Conservation (phyloP, 2,113 vertebrate species). For the Clarias batrachus region DNA sequence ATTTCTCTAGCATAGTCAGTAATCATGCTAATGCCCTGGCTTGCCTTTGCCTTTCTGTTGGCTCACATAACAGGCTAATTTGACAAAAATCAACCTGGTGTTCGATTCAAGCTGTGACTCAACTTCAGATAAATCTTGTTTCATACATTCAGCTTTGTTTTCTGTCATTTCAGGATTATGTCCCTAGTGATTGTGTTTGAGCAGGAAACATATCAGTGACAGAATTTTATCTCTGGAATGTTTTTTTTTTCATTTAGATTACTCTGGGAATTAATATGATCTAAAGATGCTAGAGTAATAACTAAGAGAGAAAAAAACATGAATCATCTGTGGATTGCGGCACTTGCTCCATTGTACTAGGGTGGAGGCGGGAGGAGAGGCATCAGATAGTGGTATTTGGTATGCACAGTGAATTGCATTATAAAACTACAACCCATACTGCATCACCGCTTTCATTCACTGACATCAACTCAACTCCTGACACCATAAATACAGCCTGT, state of each 20-base stretch:
- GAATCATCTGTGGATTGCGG: conserved; percentile 38
- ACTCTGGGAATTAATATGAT: conserved; percentile 44
- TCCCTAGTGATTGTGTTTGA: conserved; percentile 20
- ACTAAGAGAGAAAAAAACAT: conserved; percentile 38
- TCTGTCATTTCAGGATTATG: conserved; percentile 29
- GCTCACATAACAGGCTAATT: conserved; percentile 23
- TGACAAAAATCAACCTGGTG: conserved; percentile 8
- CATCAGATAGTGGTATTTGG: conserved; percentile 11
- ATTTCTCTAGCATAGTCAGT: conserved; percentile 42
- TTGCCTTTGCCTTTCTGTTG: conserved; percentile 27
- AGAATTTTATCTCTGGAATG: conserved; percentile 39
- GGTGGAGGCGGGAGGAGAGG: conserved; percentile 1
- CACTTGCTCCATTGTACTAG: conserved; percentile 3
- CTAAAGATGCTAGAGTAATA: conserved; percentile 41
- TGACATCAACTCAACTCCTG: conserved; percentile 23
- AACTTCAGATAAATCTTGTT: conserved; percentile 14
- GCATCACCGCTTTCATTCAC: conserved; percentile 13
- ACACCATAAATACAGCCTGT: conserved; percentile 3
- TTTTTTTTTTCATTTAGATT: conserved; percentile 45
- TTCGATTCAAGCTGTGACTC: background rate
- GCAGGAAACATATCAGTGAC: conserved; percentile 18
- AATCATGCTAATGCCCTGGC: conserved; percentile 22
- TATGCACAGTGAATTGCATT: conserved; percentile 34
- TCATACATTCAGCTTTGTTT: conserved; percentile 39
- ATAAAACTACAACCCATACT: conserved; percentile 10